Base-by-base conservation (phyloP, 2,888 invertebrate species). In the Cephalotes varians region DNA sequence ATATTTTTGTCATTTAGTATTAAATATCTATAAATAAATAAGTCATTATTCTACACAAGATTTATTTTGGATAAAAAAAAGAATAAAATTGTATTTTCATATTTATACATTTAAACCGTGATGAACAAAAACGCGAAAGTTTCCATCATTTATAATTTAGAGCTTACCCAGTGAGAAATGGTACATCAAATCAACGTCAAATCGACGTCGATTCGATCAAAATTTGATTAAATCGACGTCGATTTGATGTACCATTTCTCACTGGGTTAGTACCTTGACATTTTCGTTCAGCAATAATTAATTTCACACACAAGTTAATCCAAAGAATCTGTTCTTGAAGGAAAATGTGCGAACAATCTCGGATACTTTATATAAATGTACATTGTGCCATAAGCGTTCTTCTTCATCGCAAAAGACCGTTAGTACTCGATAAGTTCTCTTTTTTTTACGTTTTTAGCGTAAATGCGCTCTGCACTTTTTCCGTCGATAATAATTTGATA, bases 401-500 rank as follows among this genome's bases (percentile, higher is more conserved):
- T 37, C 10, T 76, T 64, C 12, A 40, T 64, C 15, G 15, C 28
- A 51, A 40, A 10, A 51, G 28, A 25, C 65, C 40, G 12, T 51
- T 74, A 9, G 49, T n/a, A 21, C 12, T 9, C 28, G 6, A 7
- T 65, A 15, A 28, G 18, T 1, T n/a, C n/a, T n/a, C n/a, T n/a
- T 25, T 37, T 54, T 65, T 64, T 49, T 37, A 25, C 4, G 15
- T 60, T 74, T 76, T 76, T 54, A 76, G 49, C 76, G 51, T 76
- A 54, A 76, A 76, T 65, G 76, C 40, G 37, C 37, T 65, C n/a
- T 72, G 58, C 72, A 58, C 44, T 58, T 72, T 58, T 40, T 9
- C 40, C 37, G 67, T 76, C 67, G 18, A 76, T 54, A 76, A 65
- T 76, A 74, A 74, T 74, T 74, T 64, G 18, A n/a, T 9, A 51